A percentile compares a stretch with the other conserved stretches of the same genome.
These are phyloP conservation scores for Choloepus didactylus DNA, from an alignment of 2,797 vertebrate species.

Conservation along the genomic window DNA sequence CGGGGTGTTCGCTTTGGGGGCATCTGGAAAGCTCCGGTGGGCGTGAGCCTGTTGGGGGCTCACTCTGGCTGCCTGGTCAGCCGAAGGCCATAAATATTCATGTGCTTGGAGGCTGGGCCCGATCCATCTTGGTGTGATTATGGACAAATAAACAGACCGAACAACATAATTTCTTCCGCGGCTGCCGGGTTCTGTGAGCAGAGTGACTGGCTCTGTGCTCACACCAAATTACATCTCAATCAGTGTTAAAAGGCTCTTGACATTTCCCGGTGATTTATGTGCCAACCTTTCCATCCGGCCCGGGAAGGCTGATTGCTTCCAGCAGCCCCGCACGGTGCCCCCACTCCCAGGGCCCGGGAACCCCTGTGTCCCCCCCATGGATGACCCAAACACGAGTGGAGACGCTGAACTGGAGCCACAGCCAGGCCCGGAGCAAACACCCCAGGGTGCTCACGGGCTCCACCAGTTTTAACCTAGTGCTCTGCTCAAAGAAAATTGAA, in stretches of 20 bases:
- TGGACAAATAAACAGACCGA: slow-evolving; percentile 80
- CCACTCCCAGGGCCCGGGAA: neutral
- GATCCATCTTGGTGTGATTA: neutral
- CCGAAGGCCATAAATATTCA: no score
- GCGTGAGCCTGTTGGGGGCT: no score
- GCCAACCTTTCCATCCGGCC: slow-evolving; percentile 89
- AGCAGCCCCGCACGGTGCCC: slow-evolving; percentile 78
- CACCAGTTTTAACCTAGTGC: neutral
- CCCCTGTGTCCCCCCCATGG: no score
- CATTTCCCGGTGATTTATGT: slow-evolving; percentile 90
- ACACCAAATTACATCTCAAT: slow-evolving; percentile 88
- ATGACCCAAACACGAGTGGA: slow-evolving; percentile 80
- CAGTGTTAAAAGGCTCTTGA: slow-evolving; percentile 88
- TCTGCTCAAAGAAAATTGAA: neutral
- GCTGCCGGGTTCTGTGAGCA: slow-evolving; percentile 79
- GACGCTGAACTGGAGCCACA: slow-evolving; percentile 84
- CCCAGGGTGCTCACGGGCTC: neutral
- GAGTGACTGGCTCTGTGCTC: slow-evolving; percentile 79
- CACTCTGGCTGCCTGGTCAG: no score
- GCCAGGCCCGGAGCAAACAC: slow-evolving; percentile 66
- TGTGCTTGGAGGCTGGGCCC: no score
- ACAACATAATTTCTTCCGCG: slow-evolving; percentile 82
- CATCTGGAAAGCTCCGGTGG: neutral
- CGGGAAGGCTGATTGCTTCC: slow-evolving; percentile 84
- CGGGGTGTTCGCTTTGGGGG: neutral